These are phyloP conservation scores for Todiramphus chloris DNA, from an alignment of 2,113 vertebrate genomes.

Conservation along the genomic window DNA sequence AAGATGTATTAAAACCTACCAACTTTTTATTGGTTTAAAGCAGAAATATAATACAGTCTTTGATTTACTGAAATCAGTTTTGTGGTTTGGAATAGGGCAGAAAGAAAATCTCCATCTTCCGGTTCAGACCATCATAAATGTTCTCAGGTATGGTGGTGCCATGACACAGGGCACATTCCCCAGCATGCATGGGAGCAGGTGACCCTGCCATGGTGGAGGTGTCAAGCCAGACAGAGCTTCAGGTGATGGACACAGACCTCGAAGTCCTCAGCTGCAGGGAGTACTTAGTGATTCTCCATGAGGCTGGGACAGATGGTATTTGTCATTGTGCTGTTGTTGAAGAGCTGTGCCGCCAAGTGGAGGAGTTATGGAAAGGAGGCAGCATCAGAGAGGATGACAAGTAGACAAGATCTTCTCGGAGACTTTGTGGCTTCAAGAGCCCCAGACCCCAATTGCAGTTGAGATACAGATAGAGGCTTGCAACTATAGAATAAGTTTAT, in stretches of 20 bases:
- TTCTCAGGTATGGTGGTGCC: not conserved
- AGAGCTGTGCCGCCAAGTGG: not conserved
- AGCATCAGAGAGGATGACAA: not conserved
- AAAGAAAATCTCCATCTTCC: not conserved
- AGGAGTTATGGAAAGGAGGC: not conserved
- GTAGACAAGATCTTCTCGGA: not conserved
- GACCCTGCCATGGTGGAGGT: not conserved
- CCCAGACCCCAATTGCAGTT: not conserved
- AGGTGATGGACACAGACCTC: not conserved
- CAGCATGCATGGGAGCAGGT: not conserved
- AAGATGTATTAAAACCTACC: not conserved
- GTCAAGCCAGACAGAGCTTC: not conserved
- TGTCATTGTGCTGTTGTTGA: not conserved
- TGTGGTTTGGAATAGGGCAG: not conserved
- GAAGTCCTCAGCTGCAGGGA: not conserved
- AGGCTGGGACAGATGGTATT: not conserved
- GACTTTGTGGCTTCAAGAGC: not conserved
- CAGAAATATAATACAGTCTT: not conserved
- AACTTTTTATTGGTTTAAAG: not conserved
- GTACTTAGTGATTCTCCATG: not conserved
- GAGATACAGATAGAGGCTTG: not conserved
- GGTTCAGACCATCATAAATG: not conserved
- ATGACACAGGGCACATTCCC: not conserved
- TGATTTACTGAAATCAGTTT: constrained; percentile 7
- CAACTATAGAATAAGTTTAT: not conserved